A percentile compares a stretch with the other conserved stretches of the same genome.
phyloP scores from a whole-genome alignment of 2,888 invertebrate genomes.

The Stegophylla sp. region DNA sequence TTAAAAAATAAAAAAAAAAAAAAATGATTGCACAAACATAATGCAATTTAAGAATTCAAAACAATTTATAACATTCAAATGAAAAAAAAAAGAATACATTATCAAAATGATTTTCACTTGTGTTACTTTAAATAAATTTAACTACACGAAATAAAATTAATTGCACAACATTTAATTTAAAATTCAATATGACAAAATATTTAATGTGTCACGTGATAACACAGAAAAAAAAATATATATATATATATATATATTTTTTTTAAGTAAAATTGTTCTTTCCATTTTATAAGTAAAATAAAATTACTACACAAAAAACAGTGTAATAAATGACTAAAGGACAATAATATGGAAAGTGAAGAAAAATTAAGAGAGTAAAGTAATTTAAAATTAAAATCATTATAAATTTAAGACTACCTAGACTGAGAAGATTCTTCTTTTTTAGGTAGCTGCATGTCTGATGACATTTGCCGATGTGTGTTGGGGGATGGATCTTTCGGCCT shows the following conservation, averaged over 20 bases:
- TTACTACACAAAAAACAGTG: constrained; percentile 8
- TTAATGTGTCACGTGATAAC: too few relatives aligned
- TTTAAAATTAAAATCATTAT: neutral
- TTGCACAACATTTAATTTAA: constrained; percentile 40
- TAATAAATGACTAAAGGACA: constrained; percentile 13
- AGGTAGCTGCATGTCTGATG: constrained; percentile 67
- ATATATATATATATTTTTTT: too few relatives aligned
- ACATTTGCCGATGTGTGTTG: constrained; percentile 65
- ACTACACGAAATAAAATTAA: constrained; percentile 35
- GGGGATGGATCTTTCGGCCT: constrained; percentile 68
- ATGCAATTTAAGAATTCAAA: constrained; percentile 16
- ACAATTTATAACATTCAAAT: constrained; percentile 8
- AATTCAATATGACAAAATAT: neutral
- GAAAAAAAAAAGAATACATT: neutral
- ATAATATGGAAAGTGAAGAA: neutral
- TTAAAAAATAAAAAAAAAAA: constrained; percentile 27
- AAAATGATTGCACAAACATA: constrained; percentile 39
- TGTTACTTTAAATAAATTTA: neutral
- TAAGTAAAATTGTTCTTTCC: constrained; percentile 40
- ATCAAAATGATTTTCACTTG: neutral
- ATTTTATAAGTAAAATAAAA: constrained; percentile 22
- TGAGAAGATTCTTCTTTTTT: constrained; percentile 70
- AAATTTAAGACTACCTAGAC: constrained; percentile 66
- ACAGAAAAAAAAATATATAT: constrained; percentile 17
- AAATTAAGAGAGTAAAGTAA: constrained; percentile 20